Evolutionary conservation across 2,888 invertebrate genomes (phyloP).

Genomic region (Eilema griseolum): DNA sequence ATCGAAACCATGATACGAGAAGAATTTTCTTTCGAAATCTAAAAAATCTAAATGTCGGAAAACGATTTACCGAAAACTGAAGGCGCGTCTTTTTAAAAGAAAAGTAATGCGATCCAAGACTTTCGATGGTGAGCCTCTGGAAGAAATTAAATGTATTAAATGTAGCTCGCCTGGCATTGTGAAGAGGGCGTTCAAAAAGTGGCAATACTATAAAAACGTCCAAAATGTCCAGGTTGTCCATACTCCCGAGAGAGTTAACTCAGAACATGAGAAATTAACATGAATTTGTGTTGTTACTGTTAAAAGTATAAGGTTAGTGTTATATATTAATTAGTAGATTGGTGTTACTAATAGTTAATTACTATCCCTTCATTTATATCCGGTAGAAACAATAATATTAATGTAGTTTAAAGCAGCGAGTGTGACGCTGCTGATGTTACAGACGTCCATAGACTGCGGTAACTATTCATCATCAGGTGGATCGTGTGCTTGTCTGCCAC

Average conservation of each 20-base stretch:
- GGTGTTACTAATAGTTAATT: neutral
- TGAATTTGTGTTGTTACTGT: neutral
- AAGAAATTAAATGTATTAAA: neutral
- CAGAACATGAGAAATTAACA: neutral
- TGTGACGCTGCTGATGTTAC: too few relatives aligned
- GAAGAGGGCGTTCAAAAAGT: neutral
- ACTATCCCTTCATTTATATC: neutral
- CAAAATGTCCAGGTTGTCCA: neutral
- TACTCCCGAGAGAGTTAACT: neutral
- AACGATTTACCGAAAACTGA: neutral
- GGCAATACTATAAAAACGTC: neutral
- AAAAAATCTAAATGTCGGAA: conserved; percentile 1
- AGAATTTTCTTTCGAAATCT: neutral
- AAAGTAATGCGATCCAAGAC: conserved; percentile 1
- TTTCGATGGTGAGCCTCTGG: neutral
- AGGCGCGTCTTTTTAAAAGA: neutral
- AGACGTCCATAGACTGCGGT: too few relatives aligned
- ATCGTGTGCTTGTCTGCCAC: neutral
- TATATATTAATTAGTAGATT: neutral
- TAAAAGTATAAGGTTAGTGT: neutral
- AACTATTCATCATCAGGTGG: too few relatives aligned
- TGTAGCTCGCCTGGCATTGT: neutral
- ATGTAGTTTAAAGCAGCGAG: too few relatives aligned
- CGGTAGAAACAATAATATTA: neutral
- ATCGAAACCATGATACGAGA: conserved; percentile 60